phyloP scores from a whole-genome alignment of 2,797 vertebrate genomes.

The Siniperca obscura region DNA sequence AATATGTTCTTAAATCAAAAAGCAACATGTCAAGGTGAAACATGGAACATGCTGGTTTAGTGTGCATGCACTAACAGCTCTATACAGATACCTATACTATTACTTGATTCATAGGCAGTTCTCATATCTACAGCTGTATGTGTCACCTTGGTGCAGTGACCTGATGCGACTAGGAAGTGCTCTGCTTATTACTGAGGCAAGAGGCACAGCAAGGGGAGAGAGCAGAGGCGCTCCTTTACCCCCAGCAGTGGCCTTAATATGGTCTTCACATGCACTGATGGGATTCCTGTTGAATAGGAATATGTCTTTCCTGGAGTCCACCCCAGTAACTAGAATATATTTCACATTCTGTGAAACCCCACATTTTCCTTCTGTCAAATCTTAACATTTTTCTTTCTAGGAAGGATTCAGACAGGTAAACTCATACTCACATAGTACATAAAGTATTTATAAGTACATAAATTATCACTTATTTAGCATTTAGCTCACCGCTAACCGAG shows the following conservation, averaged over 20 bases:
- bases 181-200: conserved; percentile 27
- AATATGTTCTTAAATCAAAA: neutral
- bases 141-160: neutral
- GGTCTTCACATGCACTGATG: neutral
- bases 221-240: conserved; percentile 2
- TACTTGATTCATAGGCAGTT: conserved; percentile 5
- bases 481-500: too few species aligned
- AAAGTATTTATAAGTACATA: too few species aligned
- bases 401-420: too few species aligned
- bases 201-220: neutral
- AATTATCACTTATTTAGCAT: too few species aligned
- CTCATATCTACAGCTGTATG: neutral
- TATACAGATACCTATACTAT: neutral
- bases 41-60: neutral
- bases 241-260: conserved; percentile 14
- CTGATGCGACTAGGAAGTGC: neutral
- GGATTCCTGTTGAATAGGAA: conserved; percentile 18
- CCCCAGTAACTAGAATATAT: neutral
- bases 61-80: neutral
- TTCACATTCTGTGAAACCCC: too few species aligned
- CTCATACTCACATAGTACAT: too few species aligned
- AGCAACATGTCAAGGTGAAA: neutral
- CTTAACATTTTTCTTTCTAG: neutral
- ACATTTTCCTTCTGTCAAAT: neutral
- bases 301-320: neutral